Percentiles rank a stretch among this genome's conserved stretches.
Conservation (phyloP, 2,888 invertebrate genomes). For the Eumerus sabulonum region DNA sequence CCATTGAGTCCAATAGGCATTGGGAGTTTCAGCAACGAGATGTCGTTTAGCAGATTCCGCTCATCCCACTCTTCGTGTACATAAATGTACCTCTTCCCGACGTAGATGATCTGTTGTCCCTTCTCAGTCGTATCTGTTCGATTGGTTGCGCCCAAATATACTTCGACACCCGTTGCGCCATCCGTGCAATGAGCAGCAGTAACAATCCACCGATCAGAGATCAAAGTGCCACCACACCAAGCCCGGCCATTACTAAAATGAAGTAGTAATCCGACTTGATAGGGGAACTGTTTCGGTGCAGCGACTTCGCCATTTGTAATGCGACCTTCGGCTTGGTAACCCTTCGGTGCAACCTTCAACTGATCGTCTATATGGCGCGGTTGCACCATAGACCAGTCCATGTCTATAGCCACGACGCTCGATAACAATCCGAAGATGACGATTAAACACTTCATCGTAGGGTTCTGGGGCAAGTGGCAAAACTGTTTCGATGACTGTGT, state of each 20-base stretch:
- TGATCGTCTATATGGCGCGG: no score
- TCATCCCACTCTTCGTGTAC: conserved; percentile 76
- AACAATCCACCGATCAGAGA: conserved; percentile 73
- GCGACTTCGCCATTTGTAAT: conserved; percentile 74
- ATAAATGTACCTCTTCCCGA: conserved; percentile 70
- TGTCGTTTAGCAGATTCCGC: conserved; percentile 74
- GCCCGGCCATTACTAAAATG: conserved; percentile 64
- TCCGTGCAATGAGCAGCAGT: conserved; percentile 77
- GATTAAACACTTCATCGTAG: no score
- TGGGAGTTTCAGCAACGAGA: conserved; percentile 77
- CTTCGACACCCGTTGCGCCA: conserved; percentile 55
- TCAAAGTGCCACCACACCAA: conserved; percentile 76
- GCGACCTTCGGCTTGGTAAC: no score
- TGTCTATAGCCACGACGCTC: no score
- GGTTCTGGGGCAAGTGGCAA: no score
- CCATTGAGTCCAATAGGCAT: conserved; percentile 74
- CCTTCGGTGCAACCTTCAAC: no score
- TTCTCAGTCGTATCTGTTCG: conserved; percentile 65
- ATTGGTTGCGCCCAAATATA: conserved; percentile 72
- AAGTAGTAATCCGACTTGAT: conserved; percentile 74
- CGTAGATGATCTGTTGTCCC: conserved; percentile 69
- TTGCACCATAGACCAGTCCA: no score
- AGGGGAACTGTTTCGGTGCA: conserved; percentile 73
- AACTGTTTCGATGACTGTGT: no score
- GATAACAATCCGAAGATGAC: no score